These are phyloP conservation scores for Drosophila gaucha DNA, from an alignment of 2,888 invertebrate genomes.

Conservation along the genomic window DNA sequence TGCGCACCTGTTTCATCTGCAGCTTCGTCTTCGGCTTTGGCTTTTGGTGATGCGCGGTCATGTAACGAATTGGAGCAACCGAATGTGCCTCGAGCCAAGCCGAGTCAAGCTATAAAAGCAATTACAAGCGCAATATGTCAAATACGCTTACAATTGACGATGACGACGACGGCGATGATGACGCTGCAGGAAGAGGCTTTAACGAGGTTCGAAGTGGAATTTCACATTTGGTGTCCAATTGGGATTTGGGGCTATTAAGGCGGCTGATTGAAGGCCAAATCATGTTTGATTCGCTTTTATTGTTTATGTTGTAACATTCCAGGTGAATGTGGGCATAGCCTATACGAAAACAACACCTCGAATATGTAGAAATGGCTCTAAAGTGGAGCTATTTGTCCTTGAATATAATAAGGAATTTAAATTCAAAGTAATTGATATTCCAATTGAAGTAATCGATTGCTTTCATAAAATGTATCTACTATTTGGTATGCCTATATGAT, in stretches of 20 bases:
- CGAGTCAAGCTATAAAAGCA: slow-evolving; percentile 35
- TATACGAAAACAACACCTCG: background rate
- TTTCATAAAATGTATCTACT: background rate
- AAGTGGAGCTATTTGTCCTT: background rate
- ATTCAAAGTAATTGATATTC: too few species aligned
- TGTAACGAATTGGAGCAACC: slow-evolving; percentile 63
- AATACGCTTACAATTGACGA: slow-evolving; percentile 39
- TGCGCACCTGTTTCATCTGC: slow-evolving; percentile 33
- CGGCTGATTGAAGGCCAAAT: slow-evolving; percentile 41
- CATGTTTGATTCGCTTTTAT: slow-evolving; percentile 12
- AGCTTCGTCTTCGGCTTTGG: background rate
- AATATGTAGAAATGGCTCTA: background rate
- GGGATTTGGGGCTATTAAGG: slow-evolving; percentile 27
- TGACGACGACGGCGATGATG: slow-evolving; percentile 50
- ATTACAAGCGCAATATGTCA: slow-evolving; percentile 57
- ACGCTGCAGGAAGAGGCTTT: slow-evolving; percentile 46
- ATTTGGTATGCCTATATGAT: background rate
- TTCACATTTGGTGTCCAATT: slow-evolving; percentile 13
- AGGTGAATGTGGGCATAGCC: background rate
- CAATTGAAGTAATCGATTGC: background rate
- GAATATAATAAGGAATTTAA: background rate
- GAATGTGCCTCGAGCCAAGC: slow-evolving; percentile 26
- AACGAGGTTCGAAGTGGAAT: background rate
- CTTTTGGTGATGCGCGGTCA: slow-evolving; percentile 31
- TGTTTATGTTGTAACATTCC: slow-evolving; percentile 17